phyloP scores from a whole-genome alignment of 2,888 invertebrate genomes.

The Amblyteles armatorius region DNA sequence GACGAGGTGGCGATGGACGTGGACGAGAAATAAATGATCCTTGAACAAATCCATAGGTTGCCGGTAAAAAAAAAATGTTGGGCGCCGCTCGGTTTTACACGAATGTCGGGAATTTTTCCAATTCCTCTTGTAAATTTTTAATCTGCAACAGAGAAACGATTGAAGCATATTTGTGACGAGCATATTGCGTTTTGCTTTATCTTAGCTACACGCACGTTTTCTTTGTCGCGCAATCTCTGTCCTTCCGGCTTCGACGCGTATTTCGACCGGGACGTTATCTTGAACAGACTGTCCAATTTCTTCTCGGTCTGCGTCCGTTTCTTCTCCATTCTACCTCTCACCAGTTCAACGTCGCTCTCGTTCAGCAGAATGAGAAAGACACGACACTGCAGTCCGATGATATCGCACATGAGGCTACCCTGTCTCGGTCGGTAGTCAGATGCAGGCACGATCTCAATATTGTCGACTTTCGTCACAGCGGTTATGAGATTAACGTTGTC shows the following conservation, averaged over 20 bases:
- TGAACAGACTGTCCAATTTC: slow-evolving; percentile 71
- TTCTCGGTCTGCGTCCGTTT: slow-evolving; percentile 72
- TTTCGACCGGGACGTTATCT: slow-evolving; percentile 20
- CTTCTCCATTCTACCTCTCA: slow-evolving; percentile 70
- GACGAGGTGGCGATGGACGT: slow-evolving; percentile 83
- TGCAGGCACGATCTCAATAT: slow-evolving; percentile 71
- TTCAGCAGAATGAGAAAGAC: slow-evolving; percentile 73
- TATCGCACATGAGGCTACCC: slow-evolving; percentile 71
- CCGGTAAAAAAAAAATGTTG: slow-evolving; percentile 18
- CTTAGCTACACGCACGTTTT: slow-evolving; percentile 56
- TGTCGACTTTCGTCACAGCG: slow-evolving; percentile 74
- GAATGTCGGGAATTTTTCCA: slow-evolving; percentile 67
- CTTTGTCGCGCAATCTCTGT: slow-evolving; percentile 58
- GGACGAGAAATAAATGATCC: slow-evolving; percentile 65
- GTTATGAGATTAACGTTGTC: slow-evolving; percentile 77
- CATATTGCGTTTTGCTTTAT: neutral
- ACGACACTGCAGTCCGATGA: slow-evolving; percentile 70
- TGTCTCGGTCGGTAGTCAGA: slow-evolving; percentile 67
- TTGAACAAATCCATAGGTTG: slow-evolving; percentile 14
- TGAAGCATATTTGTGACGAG: neutral
- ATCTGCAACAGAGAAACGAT: slow-evolving; percentile 69
- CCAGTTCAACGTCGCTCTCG: slow-evolving; percentile 55
- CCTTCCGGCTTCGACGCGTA: slow-evolving; percentile 59
- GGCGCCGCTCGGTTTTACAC: neutral
- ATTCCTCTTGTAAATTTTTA: slow-evolving; percentile 68